Percentiles rank a stretch among this genome's conserved stretches.
These are phyloP conservation scores for Pangasianodon hypophthalmus DNA, from an alignment of 2,113 vertebrate genomes.

Conservation along the genomic window DNA sequence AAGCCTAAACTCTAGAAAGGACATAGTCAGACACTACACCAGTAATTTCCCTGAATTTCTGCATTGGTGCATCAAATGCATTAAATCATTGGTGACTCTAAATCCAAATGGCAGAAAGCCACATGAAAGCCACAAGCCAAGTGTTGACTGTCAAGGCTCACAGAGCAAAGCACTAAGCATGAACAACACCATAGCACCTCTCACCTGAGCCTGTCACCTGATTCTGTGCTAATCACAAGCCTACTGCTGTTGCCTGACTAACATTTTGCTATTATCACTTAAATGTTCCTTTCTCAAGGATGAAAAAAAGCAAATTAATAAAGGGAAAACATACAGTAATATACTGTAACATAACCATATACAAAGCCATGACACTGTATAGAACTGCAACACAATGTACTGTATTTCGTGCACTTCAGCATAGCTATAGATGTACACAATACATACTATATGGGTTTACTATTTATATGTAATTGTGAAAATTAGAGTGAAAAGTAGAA, in stretches of 20 bases:
- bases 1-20: neutral
- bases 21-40: neutral
- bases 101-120: conserved; percentile 10
- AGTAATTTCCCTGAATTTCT: neutral
- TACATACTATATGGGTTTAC: neutral
- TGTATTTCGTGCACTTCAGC: neutral
- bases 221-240: neutral
- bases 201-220: neutral
- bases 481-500: neutral
- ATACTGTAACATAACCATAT: neutral
- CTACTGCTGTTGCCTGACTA: neutral
- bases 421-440: neutral
- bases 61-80: neutral
- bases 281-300: neutral
- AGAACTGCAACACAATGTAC: neutral
- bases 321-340: neutral
- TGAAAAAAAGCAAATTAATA: neutral
- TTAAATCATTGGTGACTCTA: neutral
- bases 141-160: conserved; percentile 16
- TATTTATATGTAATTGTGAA: neutral
- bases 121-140: conserved; percentile 21
- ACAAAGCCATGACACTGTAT: neutral
- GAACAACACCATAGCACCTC: conserved; percentile 3
- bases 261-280: neutral
- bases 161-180: conserved; percentile 5